These are phyloP conservation scores for Hypotaenidia philippensis DNA, from an alignment of 2,797 vertebrate genomes.

Conservation along the genomic window DNA sequence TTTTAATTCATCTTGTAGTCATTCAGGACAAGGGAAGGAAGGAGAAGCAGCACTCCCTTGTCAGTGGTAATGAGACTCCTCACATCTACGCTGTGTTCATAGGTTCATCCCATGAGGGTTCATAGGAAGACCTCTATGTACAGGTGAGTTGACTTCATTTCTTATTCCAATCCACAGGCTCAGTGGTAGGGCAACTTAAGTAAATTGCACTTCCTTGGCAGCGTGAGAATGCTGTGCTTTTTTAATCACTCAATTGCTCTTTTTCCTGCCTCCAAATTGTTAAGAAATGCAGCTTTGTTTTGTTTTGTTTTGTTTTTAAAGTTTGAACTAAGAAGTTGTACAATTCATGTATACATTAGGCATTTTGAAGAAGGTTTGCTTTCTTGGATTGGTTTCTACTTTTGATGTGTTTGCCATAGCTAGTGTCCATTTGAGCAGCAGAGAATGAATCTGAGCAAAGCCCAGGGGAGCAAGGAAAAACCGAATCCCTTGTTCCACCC, in stretches of 20 bases:
- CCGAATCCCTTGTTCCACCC: background rate
- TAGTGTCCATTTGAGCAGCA: background rate
- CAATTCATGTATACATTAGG: background rate
- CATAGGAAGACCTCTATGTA: background rate
- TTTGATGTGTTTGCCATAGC: background rate
- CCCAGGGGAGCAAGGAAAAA: background rate
- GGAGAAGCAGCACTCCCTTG: background rate
- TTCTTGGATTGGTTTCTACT: background rate
- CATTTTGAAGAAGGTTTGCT: background rate
- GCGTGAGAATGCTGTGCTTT: background rate
- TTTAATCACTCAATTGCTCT: background rate
- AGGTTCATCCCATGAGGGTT: rapidly evolving
- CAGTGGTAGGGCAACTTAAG: background rate
- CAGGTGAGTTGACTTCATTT: background rate
- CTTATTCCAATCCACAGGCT: background rate
- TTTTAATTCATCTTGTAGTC: background rate
- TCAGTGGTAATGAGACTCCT: background rate
- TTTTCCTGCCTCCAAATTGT: background rate
- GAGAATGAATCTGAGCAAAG: background rate
- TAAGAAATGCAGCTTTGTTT: background rate
- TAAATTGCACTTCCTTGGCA: background rate
- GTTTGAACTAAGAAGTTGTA: background rate
- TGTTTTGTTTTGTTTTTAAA: too few species aligned
- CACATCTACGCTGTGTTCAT: rapidly evolving
- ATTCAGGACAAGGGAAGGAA: background rate